phyloP scores from a whole-genome alignment of 2,797 vertebrate genomes.

The Simalia tracyae region DNA sequence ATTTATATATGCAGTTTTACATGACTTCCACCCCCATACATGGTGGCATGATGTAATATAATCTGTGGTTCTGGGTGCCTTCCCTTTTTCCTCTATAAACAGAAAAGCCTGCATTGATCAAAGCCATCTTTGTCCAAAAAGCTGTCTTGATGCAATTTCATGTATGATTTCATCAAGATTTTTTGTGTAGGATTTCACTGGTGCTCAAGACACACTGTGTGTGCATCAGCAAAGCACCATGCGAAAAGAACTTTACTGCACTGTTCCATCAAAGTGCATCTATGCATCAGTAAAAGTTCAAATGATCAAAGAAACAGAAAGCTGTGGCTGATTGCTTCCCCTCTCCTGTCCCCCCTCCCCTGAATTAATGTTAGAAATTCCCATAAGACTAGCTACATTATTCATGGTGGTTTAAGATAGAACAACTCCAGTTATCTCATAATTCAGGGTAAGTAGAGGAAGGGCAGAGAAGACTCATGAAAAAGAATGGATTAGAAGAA shows the following conservation, averaged over 20 bases:
- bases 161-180: neutral
- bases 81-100: neutral
- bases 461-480: neutral
- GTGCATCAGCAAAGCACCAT: neutral
- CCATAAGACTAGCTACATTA: neutral
- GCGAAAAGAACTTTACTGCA: neutral
- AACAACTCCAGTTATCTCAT: neutral
- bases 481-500: neutral
- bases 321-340: neutral
- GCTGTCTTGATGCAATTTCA: neutral
- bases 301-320: neutral
- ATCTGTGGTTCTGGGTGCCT: too few species aligned
- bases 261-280: neutral
- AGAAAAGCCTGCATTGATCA: neutral
- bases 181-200: neutral
- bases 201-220: neutral
- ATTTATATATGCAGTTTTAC: too few species aligned
- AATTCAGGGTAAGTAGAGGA: neutral
- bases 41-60: too few species aligned
- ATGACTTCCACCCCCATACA: too few species aligned
- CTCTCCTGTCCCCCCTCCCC: neutral
- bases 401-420: neutral
- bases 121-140: neutral
- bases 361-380: neutral
- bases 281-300: neutral